Evolutionary conservation across 1,140 invertebrate species (phyloP).

Genomic region (Dysdera silvatica): DNA sequence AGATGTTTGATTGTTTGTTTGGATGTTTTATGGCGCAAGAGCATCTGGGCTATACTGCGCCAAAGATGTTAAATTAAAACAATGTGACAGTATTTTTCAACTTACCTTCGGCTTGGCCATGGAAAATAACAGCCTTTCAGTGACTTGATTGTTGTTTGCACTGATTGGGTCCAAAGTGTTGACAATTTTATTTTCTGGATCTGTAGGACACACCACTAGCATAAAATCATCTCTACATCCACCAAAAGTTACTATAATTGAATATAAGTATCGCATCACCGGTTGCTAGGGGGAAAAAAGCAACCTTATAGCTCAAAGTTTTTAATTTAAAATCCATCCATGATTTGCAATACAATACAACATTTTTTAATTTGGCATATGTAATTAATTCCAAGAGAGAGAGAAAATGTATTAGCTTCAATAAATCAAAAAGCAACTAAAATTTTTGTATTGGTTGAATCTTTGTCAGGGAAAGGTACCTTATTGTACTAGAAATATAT

Average conservation of each 20-base stretch:
- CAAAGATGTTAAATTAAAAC: too few species aligned
- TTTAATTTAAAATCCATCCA: neutral
- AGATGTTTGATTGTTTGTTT: too few species aligned
- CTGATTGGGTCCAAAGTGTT: neutral
- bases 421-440: too few species aligned
- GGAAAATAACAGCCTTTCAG: constrained; percentile 78
- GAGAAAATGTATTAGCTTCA: too few species aligned
- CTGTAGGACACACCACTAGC: constrained; percentile 56
- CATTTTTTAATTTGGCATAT: neutral
- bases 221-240: constrained; percentile 92
- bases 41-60: too few species aligned
- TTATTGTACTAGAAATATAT: too few species aligned
- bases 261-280: constrained; percentile 75
- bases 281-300: constrained; percentile 46
- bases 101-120: constrained; percentile 73
- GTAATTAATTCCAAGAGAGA: too few species aligned
- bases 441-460: too few species aligned
- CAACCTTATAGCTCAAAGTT: too few species aligned
- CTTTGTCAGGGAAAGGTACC: too few species aligned
- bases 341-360: neutral
- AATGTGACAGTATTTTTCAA: neutral
- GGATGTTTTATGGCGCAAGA: too few species aligned
- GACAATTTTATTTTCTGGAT: constrained; percentile 12
- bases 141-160: constrained; percentile 11
- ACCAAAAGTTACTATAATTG: constrained; percentile 82